A percentile compares a stretch with the other conserved stretches of the same genome.
phyloP scores from a whole-genome alignment of 2,888 invertebrate species.

The Meloe dianella region DNA sequence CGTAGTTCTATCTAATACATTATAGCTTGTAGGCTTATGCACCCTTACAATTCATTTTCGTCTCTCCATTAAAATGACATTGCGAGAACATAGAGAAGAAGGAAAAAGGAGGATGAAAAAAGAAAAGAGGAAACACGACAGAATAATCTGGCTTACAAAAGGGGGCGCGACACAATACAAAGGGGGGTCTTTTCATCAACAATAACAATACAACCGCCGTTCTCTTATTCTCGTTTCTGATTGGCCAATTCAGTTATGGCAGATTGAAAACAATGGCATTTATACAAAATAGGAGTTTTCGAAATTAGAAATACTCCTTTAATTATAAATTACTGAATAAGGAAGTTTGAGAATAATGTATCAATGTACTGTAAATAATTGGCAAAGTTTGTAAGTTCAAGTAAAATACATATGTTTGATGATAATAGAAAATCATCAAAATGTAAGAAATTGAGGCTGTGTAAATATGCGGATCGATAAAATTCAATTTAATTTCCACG shows the following conservation, averaged over 20 bases:
- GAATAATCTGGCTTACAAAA: slow-evolving; percentile 53
- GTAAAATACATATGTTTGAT: too few relatives aligned
- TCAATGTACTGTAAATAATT: background rate
- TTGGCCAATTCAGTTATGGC: slow-evolving; percentile 50
- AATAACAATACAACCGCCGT: slow-evolving; percentile 49
- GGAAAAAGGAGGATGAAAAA: background rate
- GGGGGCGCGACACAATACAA: slow-evolving; percentile 45
- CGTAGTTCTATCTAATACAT: background rate
- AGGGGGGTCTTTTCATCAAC: slow-evolving; percentile 49
- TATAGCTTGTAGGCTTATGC: slow-evolving; percentile 10
- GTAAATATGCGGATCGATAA: too few relatives aligned
- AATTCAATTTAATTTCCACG: too few relatives aligned
- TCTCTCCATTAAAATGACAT: slow-evolving; percentile 11
- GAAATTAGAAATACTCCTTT: slow-evolving; percentile 38
- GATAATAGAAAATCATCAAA: too few relatives aligned
- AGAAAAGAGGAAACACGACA: slow-evolving; percentile 33
- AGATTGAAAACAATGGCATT: slow-evolving; percentile 47
- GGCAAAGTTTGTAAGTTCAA: too few relatives aligned
- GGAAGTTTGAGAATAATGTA: background rate
- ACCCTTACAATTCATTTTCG: slow-evolving; percentile 2
- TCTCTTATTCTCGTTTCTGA: slow-evolving; percentile 44
- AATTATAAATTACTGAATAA: background rate
- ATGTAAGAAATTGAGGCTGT: too few relatives aligned
- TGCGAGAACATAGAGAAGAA: background rate
- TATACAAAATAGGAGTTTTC: slow-evolving; percentile 41